These are phyloP conservation scores for Podarcis siculus DNA, from an alignment of 2,797 vertebrate species.

Conservation along the genomic window DNA sequence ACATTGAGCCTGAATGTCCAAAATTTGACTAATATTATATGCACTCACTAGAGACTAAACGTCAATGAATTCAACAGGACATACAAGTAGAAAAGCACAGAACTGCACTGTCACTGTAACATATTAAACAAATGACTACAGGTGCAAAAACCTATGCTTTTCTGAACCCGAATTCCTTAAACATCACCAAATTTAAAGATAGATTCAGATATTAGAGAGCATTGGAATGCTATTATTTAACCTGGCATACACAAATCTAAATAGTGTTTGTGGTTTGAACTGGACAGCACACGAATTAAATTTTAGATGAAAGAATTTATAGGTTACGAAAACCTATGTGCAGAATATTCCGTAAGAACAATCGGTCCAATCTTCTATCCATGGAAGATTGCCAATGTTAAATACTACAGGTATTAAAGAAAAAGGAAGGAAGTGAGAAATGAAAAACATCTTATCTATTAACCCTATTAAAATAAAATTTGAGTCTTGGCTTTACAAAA, in stretches of 20 bases:
- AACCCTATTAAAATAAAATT: not conserved
- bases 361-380: no score
- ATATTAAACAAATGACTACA: not conserved
- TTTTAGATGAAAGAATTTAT: no score
- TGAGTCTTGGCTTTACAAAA: not conserved
- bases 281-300: no score
- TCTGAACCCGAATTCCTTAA: not conserved
- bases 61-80: not conserved
- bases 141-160: not conserved
- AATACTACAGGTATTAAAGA: not conserved
- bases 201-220: not conserved
- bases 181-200: not conserved
- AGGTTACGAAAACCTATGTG: no score
- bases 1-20: not conserved
- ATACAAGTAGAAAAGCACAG: no score
- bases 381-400: no score
- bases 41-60: no score
- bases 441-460: not conserved
- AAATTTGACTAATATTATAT: no score
- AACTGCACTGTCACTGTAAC: not conserved
- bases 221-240: not conserved
- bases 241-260: not conserved
- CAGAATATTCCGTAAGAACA: no score
- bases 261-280: no score
- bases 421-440: not conserved